Conservation (phyloP, 2,113 vertebrate genomes). For the Onychostruthus taczanowskii region DNA sequence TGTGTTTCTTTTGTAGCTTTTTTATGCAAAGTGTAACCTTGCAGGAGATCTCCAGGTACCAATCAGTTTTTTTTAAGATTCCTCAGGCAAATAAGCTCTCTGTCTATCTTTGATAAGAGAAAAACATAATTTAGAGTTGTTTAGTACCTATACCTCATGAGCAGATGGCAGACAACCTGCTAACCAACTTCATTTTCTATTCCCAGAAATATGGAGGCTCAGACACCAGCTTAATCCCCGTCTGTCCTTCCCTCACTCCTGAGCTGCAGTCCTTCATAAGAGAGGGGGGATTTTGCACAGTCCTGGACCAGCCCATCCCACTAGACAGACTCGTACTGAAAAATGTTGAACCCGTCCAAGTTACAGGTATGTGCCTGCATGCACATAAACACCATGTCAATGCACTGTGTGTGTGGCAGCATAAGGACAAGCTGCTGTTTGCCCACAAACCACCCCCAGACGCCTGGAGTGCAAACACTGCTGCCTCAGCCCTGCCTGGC, state of each 20-base stretch:
- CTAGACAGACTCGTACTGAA: constrained; percentile 84
- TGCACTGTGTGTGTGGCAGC: rapidly evolving
- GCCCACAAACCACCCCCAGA: background rate
- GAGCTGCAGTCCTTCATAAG: constrained; percentile 85
- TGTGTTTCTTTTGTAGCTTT: background rate
- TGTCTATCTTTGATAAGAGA: background rate
- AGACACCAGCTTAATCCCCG: constrained; percentile 64
- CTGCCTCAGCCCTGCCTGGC: background rate
- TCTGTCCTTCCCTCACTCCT: constrained; percentile 74
- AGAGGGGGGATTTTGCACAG: constrained; percentile 82
- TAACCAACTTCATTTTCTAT: constrained; percentile 10
- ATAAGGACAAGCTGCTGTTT: background rate
- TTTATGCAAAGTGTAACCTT: background rate
- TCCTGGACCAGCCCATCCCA: constrained; percentile 87
- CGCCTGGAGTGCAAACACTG: background rate
- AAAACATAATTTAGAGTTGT: background rate
- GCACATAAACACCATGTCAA: background rate
- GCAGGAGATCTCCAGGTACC: background rate
- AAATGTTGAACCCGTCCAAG: constrained; percentile 73
- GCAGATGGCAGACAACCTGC: background rate
- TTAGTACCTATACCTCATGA: background rate
- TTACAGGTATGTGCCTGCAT: constrained; percentile 45
- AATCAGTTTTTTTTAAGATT: background rate
- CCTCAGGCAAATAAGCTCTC: background rate
- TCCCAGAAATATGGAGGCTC: constrained; percentile 75